Base-by-base conservation (phyloP, 2,888 invertebrate species). In the Oscheius myriophilus region DNA sequence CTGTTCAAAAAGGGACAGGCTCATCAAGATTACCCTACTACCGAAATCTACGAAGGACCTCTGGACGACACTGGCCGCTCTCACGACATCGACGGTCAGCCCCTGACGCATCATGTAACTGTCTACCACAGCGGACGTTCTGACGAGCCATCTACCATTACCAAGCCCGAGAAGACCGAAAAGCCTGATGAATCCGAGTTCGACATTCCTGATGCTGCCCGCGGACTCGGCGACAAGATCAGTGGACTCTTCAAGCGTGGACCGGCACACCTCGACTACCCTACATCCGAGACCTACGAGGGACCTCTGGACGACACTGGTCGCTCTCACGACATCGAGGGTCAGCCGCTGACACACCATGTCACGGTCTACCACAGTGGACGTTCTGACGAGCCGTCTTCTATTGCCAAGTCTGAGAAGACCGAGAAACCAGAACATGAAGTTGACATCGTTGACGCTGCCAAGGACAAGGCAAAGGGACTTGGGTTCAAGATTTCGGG, bases 221-320 rank as follows among this genome's bases (percentile, higher is more conserved):
- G 46, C 25, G 46, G 39, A 23, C 41, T 62, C 54, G 61, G 78
- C 65, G 69, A 33, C 53, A 74, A 76, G 70, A 64, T 76, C 55
- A 70, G 73, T 46, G 75, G 77, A 58, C 66, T 77, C 26, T 76
- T 77, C 73, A 77, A 76, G 58, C 68, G 66, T 45, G 69, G 75
- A 45, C 54, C 74, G 23, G 71, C 79, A 43, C 73, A 78, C 46
- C 70, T 70, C 21, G 80, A 80, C 62, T 81, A 81, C 63, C 80
- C 81, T 21, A 54, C 54, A 67, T 23, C 33, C 33, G 55, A 55
- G 41, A 55, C 16, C 55, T 55, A 55, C 21, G 55, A 55, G 33
- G 55, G 55, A 55, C 55, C 55, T 2, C n/a, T 55, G 41, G 55
- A 55, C 21, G 41, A 33, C 14, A 55, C 55, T 55, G 55, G 55